A percentile compares a stretch with the other conserved stretches of the same genome.
Conservation (phyloP, 2,888 invertebrate species). For the Aelia acuminata region DNA sequence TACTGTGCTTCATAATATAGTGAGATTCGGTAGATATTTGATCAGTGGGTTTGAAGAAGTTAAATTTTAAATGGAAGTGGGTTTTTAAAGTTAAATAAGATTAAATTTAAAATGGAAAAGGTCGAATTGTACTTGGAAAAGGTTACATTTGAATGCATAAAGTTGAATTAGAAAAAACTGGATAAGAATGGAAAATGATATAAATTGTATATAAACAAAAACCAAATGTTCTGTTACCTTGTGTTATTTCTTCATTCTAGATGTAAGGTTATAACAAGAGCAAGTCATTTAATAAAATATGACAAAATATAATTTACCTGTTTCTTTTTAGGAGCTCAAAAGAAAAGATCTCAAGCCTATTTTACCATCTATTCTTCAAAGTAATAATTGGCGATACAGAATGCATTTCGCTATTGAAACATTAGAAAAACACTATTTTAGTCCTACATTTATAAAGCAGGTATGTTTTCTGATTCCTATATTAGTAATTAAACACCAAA, state of each 20-base stretch:
- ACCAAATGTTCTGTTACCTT: background rate
- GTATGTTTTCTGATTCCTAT: constrained; percentile 66
- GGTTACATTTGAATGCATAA: too few species aligned
- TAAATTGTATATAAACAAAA: too few species aligned
- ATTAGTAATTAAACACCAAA: background rate
- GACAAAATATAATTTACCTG: background rate
- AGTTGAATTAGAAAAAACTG: too few species aligned
- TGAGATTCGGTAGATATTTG: too few species aligned
- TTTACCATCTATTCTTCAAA: constrained; percentile 59
- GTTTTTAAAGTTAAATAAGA: too few species aligned
- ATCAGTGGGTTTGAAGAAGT: too few species aligned
- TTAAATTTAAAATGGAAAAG: too few species aligned
- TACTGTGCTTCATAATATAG: too few species aligned
- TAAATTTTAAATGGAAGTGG: too few species aligned
- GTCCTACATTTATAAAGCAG: constrained; percentile 69
- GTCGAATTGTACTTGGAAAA: too few species aligned
- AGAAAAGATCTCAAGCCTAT: constrained; percentile 56
- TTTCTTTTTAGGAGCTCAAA: constrained; percentile 60
- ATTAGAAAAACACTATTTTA: constrained; percentile 70
- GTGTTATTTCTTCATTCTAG: background rate
- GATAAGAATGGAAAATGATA: too few species aligned
- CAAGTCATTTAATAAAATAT: background rate
- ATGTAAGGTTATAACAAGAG: background rate
- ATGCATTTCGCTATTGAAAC: constrained; percentile 71
- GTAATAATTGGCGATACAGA: constrained; percentile 68